Conservation (phyloP, 2,888 invertebrate species). For the Drosophila hamatofila region DNA sequence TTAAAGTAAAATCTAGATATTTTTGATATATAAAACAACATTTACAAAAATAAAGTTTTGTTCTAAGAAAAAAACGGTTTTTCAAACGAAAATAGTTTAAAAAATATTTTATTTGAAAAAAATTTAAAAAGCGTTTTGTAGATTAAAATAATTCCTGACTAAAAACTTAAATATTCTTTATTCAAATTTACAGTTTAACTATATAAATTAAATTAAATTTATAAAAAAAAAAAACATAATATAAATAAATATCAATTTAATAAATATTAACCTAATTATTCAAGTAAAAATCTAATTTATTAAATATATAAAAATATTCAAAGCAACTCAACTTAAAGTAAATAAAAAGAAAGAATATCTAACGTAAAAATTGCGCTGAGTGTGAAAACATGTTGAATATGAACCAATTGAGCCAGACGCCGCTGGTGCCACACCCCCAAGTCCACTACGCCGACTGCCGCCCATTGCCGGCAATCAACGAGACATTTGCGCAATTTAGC, state of each 20-base stretch:
- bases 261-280: neutral
- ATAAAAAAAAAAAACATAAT: neutral
- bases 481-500: conserved; percentile 84
- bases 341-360: neutral
- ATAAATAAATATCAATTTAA: neutral
- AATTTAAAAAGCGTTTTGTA: no score
- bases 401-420: conserved; percentile 34
- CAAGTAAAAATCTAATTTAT: no score
- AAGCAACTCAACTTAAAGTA: conserved; percentile 1
- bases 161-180: neutral
- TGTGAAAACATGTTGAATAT: conserved; percentile 53
- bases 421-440: conserved; percentile 39
- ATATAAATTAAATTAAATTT: neutral
- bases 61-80: no score
- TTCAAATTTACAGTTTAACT: neutral
- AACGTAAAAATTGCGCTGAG: neutral
- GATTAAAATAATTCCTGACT: no score
- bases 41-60: no score
- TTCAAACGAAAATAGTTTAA: no score
- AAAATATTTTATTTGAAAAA: no score
- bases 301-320: neutral
- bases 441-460: conserved; percentile 78
- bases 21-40: no score
- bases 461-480: conserved; percentile 83
- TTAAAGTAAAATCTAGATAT: no score